Percentiles rank a stretch among this genome's conserved stretches.
phyloP scores from a whole-genome alignment of 1,140 invertebrate species.

The Thaumetopoea pityocampa region DNA sequence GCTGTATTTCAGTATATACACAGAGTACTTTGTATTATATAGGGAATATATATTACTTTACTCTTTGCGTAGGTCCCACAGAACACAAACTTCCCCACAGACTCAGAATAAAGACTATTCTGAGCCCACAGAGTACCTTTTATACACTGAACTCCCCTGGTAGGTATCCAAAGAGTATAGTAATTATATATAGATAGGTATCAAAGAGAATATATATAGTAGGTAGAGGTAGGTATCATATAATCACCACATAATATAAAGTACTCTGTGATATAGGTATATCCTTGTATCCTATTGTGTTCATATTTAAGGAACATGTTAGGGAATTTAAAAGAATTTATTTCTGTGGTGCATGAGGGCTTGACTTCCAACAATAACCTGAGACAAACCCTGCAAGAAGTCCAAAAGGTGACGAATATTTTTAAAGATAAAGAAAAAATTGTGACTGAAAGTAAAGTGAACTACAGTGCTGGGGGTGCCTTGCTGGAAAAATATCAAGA shows the following conservation, averaged over 20 bases:
- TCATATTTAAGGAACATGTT: slow-evolving; percentile 42
- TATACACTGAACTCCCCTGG: too few relatives aligned
- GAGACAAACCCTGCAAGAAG: slow-evolving; percentile 63
- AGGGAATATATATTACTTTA: too few relatives aligned
- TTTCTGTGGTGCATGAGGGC: slow-evolving; percentile 66
- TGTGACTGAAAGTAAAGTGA: slow-evolving; percentile 51
- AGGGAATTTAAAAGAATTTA: slow-evolving; percentile 65
- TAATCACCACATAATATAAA: slow-evolving; percentile 6
- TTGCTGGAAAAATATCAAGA: slow-evolving; percentile 62
- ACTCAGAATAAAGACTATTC: too few relatives aligned
- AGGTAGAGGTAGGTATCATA: neutral
- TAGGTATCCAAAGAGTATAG: too few relatives aligned
- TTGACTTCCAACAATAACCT: slow-evolving; percentile 57
- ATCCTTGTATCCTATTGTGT: slow-evolving; percentile 8
- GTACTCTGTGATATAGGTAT: slow-evolving; percentile 11
- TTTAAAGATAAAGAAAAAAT: slow-evolving; percentile 64
- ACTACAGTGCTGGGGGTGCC: slow-evolving; percentile 55
- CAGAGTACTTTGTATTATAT: too few relatives aligned
- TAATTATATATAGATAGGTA: too few relatives aligned
- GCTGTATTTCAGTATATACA: too few relatives aligned
- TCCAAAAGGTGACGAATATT: slow-evolving; percentile 61
- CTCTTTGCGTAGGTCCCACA: too few relatives aligned
- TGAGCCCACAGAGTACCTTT: too few relatives aligned
- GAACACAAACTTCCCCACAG: too few relatives aligned
- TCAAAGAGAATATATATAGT: too few relatives aligned